Percentiles rank a stretch among this genome's conserved stretches.
These are phyloP conservation scores for Anthrax anthrax DNA, from an alignment of 2,888 invertebrate species.

Conservation along the genomic window DNA sequence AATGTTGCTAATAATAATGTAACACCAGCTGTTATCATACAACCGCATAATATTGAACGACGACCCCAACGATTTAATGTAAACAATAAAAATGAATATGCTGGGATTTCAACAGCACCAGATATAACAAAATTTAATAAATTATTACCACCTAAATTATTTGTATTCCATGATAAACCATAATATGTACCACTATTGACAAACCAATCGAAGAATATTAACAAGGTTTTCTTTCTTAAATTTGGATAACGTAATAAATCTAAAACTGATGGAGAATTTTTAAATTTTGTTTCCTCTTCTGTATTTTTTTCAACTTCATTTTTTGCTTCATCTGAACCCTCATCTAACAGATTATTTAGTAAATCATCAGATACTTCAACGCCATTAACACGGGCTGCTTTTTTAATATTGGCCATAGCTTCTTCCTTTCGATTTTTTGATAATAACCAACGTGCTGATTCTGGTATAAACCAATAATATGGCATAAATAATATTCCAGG, in stretches of 20 bases:
- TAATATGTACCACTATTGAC: conserved; percentile 66
- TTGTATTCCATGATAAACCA: conserved; percentile 61
- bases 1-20: conserved; percentile 43
- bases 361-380: conserved; percentile 40
- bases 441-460: conserved; percentile 58
- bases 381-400: conserved; percentile 50
- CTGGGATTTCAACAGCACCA: conserved; percentile 63
- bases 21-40: conserved; percentile 48
- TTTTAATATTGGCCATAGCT: conserved; percentile 45
- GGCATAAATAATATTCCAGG: conserved; percentile 51
- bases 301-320: conserved; percentile 13
- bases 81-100: conserved; percentile 48
- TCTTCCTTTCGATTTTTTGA: conserved; percentile 46
- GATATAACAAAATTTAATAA: conserved; percentile 60
- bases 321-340: conserved; percentile 19
- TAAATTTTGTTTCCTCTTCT: conserved; percentile 16
- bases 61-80: conserved; percentile 57
- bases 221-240: conserved; percentile 46
- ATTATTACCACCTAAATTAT: conserved; percentile 53
- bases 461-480: conserved; percentile 64
- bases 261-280: conserved; percentile 36
- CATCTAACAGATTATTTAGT: conserved; percentile 38
- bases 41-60: conserved; percentile 50
- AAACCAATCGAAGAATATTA: conserved; percentile 64
- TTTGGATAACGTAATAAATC: conserved; percentile 50